Evolutionary conservation across 2,888 invertebrate genomes (phyloP), one percentile per base, ranked within the genome.

Genomic region (Eupithecia insigniata): DNA sequence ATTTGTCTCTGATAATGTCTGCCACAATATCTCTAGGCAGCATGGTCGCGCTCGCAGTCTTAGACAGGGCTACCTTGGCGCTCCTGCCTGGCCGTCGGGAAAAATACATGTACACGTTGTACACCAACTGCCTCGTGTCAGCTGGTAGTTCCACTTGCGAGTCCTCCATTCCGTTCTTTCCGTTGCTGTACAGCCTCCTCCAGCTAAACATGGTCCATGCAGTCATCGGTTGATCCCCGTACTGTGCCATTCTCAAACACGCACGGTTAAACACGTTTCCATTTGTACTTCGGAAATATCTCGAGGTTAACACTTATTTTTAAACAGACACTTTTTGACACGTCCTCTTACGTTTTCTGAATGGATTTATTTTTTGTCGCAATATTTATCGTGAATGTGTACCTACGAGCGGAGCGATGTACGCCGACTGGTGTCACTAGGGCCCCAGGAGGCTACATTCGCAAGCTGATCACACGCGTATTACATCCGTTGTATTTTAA

Each of bases 121-220:
- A 94, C 1, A 94, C 93, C 26, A 94, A 84, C 76, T 94, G 94
- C 75, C 91, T 87, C 36, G 93, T 93, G 73, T 94, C 94, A 14
- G 92, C 93, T 43, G 94, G 94, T 67, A 93, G 82, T 67, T 93
- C 92, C 36, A 89, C 87, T 28, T 85, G 83, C 18, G 85, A 86
- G 8, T 92, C 92, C 28, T 93, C 94, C 28, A 80, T 83, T 14
- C 76, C 83, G 64, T 92, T 92, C 6, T 80, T 86, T 22, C 85
- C 83, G 77, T 86, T 87, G 73, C 83, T 93, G 83, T 93, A 93
- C 61, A 93, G 82, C 81, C 94, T 85, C 79, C 94, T 86, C 94
- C 94, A 94, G 85, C 93, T 93, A 76, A 94, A 94, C 94, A 94
- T 94, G 66, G 94, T 94, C 94, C 94, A 94, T 69, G 94, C 94